A percentile compares a stretch with the other conserved stretches of the same genome.
These are phyloP conservation scores for Alauda arvensis DNA, from an alignment of 2,797 vertebrate species.

Conservation along the genomic window DNA sequence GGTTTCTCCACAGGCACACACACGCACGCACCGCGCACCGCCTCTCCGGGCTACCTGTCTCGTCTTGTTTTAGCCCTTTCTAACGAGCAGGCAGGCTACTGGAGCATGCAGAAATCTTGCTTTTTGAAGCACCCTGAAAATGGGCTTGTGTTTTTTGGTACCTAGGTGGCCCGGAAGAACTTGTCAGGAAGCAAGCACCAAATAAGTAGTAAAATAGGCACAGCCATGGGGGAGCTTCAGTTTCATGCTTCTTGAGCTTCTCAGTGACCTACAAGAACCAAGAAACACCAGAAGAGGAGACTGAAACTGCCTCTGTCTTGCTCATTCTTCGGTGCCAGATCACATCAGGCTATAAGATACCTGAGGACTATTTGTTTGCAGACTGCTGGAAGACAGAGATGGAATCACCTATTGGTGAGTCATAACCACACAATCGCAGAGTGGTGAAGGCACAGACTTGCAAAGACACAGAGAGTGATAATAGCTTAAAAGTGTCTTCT, in stretches of 20 bases:
- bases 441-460: background rate
- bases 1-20: constrained; percentile 17
- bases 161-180: background rate
- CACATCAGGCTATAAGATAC: background rate
- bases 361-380: constrained; percentile 8
- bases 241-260: background rate
- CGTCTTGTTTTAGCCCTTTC: constrained; percentile 4
- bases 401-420: constrained; percentile 12
- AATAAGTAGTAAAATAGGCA: background rate
- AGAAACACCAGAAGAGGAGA: background rate
- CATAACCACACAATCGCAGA: background rate
- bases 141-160: background rate
- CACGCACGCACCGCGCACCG: background rate
- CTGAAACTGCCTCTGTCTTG: background rate
- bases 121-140: background rate
- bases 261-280: background rate
- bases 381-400: background rate
- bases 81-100: constrained; percentile 5
- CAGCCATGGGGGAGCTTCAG: background rate
- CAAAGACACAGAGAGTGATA: background rate
- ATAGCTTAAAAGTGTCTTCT: background rate
- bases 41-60: constrained; percentile 34
- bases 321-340: constrained; percentile 17
- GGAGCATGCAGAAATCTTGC: constrained; percentile 10
- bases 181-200: background rate